phyloP scores from a whole-genome alignment of 1,140 invertebrate species.

The Cylas formicarius region DNA sequence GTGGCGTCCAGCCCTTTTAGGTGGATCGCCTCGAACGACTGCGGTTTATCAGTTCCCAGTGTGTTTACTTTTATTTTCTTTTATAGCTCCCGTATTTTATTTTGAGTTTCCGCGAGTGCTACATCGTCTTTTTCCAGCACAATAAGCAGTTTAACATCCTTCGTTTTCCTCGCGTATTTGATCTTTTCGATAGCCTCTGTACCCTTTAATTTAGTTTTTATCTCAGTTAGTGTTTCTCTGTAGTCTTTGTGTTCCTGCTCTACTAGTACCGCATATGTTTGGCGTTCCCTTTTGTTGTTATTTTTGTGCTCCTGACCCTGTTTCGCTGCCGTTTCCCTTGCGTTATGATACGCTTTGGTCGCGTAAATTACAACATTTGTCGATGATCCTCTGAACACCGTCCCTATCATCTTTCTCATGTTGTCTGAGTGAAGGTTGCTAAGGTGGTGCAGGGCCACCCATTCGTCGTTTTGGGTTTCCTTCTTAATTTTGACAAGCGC shows the following conservation, averaged over 20 bases:
- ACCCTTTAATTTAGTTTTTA: background rate
- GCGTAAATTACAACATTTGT: background rate
- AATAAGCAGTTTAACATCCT: conserved; percentile 3
- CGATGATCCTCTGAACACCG: conserved; percentile 1
- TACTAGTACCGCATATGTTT: conserved; percentile 4
- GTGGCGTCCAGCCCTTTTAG: conserved; percentile 7
- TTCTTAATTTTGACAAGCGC: background rate
- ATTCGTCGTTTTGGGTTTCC: background rate
- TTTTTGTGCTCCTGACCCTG: too few relatives aligned
- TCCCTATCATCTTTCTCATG: conserved; percentile 1
- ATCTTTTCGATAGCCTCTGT: background rate
- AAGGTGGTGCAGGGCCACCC: conserved; percentile 1
- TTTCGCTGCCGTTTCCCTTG: background rate
- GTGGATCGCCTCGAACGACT: background rate
- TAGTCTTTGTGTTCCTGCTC: conserved; percentile 2
- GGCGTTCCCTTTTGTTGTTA: background rate
- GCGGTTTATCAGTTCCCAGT: background rate
- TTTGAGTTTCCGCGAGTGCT: background rate
- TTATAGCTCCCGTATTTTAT: background rate
- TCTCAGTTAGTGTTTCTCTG: background rate
- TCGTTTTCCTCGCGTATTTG: background rate
- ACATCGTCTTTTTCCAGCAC: background rate
- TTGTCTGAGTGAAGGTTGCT: background rate
- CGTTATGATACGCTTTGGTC: background rate
- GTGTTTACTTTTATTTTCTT: background rate